Evolutionary conservation across 2,888 invertebrate genomes (phyloP), one percentile per base, ranked within the genome.

Genomic region (Nebria brevicollis): DNA sequence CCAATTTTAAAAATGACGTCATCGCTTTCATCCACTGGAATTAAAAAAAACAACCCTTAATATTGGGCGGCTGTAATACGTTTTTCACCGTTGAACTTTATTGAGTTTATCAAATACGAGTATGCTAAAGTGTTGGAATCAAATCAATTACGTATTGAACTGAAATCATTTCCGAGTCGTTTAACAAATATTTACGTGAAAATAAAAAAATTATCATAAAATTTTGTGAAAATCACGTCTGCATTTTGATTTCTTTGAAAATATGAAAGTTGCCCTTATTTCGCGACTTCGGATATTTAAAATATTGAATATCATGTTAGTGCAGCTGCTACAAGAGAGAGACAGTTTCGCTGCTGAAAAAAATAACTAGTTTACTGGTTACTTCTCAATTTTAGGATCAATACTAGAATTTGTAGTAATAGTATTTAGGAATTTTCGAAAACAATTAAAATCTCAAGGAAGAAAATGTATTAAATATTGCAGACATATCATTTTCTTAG

Each of bases 81-180:
- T 2, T 54, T 54, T 54, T 3, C 4, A 54, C 54, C 54, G 8
- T 54, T 54, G 7, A 54, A 54, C 7, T 54, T 54, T 54, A 54
- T 54, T 13, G 54, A 54, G 54, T 54, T 54, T 54, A 54, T 54
- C 4, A 54, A 54, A 54, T 54, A 54, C 54, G 54, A 54, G 54
- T 54, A 54, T 54, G 2, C 54, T 13, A 54, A 54, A 8, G 54
- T 54, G 54, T 54, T 54, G 54, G 13, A 54, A 54, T 54, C 54
- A 54, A 54, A 54, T 54, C 54, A 54, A 54, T 54, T 54, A 54
- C 54, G 54, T 54, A 54, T 54, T 54, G 54, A 54, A 54, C 54
- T 13, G 54, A 54, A 54, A 54, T 54, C 4, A 54, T 54, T 54
- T 54, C 54, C 54, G 54, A 54, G 54, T 54, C 54, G 54, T 54